phyloP scores from a whole-genome alignment of 2,797 vertebrate genomes.

The Siniperca obscura region DNA sequence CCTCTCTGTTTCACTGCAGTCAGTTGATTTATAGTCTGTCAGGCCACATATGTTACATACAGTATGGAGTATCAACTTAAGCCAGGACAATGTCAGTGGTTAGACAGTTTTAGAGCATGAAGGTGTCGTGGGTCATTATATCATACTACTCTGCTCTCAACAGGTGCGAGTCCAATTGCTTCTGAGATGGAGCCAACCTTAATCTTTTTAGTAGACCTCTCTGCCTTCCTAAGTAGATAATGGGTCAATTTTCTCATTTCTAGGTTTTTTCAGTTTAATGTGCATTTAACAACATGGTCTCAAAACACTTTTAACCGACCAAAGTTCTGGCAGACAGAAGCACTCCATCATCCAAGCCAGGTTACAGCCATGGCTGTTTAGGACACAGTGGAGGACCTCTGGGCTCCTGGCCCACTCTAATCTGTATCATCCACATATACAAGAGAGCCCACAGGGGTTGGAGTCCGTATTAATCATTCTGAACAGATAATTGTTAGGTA shows the following conservation, averaged over 20 bases:
- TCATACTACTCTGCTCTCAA: constrained; percentile 56
- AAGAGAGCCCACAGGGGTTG: constrained; percentile 66
- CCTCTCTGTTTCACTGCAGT: constrained; percentile 63
- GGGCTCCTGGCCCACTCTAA: constrained; percentile 74
- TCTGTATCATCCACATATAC: constrained; percentile 73
- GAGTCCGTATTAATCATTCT: constrained; percentile 80
- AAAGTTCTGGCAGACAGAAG: constrained; percentile 69
- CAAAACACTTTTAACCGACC: constrained; percentile 66
- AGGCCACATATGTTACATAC: constrained; percentile 62
- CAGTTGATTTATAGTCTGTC: constrained; percentile 59
- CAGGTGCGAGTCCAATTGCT: constrained; percentile 80
- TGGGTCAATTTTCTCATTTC: constrained; percentile 79
- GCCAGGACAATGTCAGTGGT: constrained; percentile 69
- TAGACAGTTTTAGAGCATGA: constrained; percentile 38
- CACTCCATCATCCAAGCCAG: constrained; percentile 70
- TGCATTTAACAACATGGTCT: constrained; percentile 73
- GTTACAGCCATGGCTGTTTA: constrained; percentile 75
- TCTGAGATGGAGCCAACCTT: constrained; percentile 71
- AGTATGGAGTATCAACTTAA: constrained; percentile 40
- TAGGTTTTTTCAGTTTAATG: constrained; percentile 79
- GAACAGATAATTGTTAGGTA: constrained; percentile 80
- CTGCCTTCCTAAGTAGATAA: constrained; percentile 79
- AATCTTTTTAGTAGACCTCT: constrained; percentile 76
- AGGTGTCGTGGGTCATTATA: constrained; percentile 69
- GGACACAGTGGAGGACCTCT: constrained; percentile 72